Percentiles rank a stretch among this genome's conserved stretches.
phyloP scores from a whole-genome alignment of 2,113 vertebrate species.

The Melanotaenia duboulayi region DNA sequence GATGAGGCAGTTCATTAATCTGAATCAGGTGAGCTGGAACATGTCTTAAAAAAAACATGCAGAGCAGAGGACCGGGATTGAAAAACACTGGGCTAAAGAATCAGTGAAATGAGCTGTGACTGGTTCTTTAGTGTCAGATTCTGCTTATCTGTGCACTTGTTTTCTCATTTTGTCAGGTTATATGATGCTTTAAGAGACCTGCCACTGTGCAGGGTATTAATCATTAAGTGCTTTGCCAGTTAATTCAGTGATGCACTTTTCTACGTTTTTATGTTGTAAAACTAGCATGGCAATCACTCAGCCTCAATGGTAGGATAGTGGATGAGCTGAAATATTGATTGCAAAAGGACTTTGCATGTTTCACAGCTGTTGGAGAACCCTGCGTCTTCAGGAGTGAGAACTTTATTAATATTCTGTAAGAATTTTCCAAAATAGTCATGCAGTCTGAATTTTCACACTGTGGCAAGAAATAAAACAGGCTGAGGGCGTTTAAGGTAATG shows the following conservation, averaged over 20 bases:
- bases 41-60: too few relatives aligned
- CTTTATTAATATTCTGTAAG: constrained; percentile 35
- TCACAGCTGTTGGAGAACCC: constrained; percentile 40
- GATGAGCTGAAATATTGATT: constrained; percentile 55
- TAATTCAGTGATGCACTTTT: constrained; percentile 47
- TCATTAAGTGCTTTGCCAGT: constrained; percentile 44
- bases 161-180: constrained; percentile 17
- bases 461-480: too few relatives aligned
- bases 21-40: too few relatives aligned
- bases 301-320: neutral
- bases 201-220: constrained; percentile 35
- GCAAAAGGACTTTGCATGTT: constrained; percentile 25
- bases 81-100: too few relatives aligned
- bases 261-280: constrained; percentile 45
- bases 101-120: too few relatives aligned
- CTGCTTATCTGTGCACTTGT: neutral
- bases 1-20: too few relatives aligned
- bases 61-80: too few relatives aligned
- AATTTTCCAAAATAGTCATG: constrained; percentile 1
- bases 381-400: constrained; percentile 13
- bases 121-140: neutral
- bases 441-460: too few relatives aligned
- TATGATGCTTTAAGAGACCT: constrained; percentile 48
- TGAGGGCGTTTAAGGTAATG: too few relatives aligned
- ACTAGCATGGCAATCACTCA: neutral